phyloP scores from a whole-genome alignment of 30 jellyfish, hydroid and myxozoan genomes.

The Hydractinia symbiolongicarpus region DNA sequence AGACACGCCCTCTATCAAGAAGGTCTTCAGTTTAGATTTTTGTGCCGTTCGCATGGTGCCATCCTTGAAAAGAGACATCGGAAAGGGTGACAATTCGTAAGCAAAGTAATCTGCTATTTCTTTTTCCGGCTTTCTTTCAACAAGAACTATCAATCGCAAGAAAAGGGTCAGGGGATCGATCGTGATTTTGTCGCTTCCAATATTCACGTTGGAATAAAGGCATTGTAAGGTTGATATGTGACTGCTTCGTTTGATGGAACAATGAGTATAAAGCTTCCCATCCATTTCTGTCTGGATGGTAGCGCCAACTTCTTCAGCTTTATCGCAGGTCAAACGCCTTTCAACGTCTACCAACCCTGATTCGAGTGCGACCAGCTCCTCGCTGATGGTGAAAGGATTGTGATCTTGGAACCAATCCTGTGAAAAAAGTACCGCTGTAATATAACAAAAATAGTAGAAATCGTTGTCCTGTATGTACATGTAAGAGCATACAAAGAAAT shows the following conservation, averaged over 20 bases:
- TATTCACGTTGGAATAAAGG: conserved; percentile 19
- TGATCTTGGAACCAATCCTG: conserved; percentile 21
- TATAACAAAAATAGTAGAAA: neutral
- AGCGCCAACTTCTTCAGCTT: conserved; percentile 33
- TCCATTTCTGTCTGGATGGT: conserved; percentile 24
- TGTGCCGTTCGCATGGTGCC: conserved; percentile 30
- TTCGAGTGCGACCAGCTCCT: conserved; percentile 27
- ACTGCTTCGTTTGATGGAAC: conserved; percentile 21
- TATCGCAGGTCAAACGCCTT: conserved; percentile 11
- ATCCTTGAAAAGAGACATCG: conserved; percentile 27
- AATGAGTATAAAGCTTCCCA: conserved; percentile 14
- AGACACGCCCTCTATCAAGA: conserved; percentile 9
- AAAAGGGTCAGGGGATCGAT: conserved; percentile 49
- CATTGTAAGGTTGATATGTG: conserved; percentile 9
- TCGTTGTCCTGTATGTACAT: neutral
- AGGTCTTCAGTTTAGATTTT: conserved; percentile 23
- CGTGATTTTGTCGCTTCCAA: conserved; percentile 45
- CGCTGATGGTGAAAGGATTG: conserved; percentile 24
- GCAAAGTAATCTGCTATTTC: conserved; percentile 24
- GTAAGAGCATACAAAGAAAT: too few species aligned
- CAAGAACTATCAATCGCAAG: conserved; percentile 28
- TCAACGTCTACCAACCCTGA: conserved; percentile 24
- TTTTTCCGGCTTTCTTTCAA: conserved; percentile 16
- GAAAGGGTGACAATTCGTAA: conserved; percentile 25
- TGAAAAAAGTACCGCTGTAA: neutral